Percentiles rank a stretch among this genome's conserved stretches.
phyloP scores from a whole-genome alignment of 2,888 invertebrate species.

The Cryptocephalus moraei region DNA sequence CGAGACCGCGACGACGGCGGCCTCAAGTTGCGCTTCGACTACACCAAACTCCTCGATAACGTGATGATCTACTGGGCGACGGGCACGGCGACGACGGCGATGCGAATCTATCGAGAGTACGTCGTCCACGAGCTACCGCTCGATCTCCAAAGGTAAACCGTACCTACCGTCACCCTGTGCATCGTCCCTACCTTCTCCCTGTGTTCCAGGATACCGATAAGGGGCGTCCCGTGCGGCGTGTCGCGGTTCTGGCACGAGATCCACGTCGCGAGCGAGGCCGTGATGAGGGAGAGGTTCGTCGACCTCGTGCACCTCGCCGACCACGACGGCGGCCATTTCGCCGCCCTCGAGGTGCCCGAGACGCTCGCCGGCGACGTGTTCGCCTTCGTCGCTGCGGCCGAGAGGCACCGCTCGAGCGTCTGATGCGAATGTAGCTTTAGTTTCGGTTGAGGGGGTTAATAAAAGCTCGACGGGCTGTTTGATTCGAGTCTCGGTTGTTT shows the following conservation, averaged over 20 bases:
- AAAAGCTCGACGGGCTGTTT: too few relatives aligned
- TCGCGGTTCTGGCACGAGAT: conserved; percentile 66
- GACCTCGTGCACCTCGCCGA: conserved; percentile 48
- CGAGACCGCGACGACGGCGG: conserved; percentile 52
- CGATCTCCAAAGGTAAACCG: too few relatives aligned
- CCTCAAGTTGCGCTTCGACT: conserved; percentile 49
- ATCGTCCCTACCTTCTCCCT: too few relatives aligned
- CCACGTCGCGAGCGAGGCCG: conserved; percentile 45
- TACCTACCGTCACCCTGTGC: too few relatives aligned
- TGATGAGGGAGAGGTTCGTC: conserved; percentile 48
- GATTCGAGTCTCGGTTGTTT: too few relatives aligned
- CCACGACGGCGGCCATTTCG: conserved; percentile 24
- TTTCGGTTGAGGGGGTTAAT: too few relatives aligned
- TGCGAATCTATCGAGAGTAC: conserved; percentile 58
- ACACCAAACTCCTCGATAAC: conserved; percentile 66
- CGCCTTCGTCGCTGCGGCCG: conserved; percentile 10
- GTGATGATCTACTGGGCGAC: conserved; percentile 74
- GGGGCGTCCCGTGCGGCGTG: conserved; percentile 59
- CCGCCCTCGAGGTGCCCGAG: conserved; percentile 24
- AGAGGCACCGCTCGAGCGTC: not conserved
- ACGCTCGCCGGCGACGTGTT: conserved; percentile 24
- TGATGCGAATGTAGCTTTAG: too few relatives aligned
- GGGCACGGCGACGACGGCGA: conserved; percentile 59
- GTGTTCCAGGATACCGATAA: conserved; percentile 49
- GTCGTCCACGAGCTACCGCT: too few relatives aligned